phyloP scores from a whole-genome alignment of 2,888 invertebrate genomes.

The Drosophila kokeensis region DNA sequence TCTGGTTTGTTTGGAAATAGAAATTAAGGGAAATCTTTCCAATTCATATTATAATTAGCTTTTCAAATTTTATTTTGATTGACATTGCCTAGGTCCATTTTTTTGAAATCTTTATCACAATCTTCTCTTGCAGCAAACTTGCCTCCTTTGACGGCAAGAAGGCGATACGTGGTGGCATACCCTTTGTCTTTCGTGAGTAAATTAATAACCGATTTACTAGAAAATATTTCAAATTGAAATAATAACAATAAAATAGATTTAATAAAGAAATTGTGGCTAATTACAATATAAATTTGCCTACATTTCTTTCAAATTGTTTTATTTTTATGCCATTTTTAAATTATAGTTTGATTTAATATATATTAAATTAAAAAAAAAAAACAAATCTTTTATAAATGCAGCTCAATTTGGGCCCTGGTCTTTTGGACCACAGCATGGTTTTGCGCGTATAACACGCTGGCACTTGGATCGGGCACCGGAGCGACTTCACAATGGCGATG shows the following conservation, averaged over 20 bases:
- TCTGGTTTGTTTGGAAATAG: background rate
- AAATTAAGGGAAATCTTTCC: background rate
- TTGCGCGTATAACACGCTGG: conserved; percentile 97
- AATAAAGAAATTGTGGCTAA: background rate
- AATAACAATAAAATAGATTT: background rate
- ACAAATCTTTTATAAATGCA: conserved; percentile 81
- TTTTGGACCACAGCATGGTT: conserved; percentile 98
- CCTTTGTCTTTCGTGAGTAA: conserved; percentile 98
- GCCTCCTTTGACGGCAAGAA: conserved; percentile 98
- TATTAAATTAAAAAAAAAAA: background rate
- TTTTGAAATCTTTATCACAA: conserved; percentile 1
- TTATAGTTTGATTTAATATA: background rate
- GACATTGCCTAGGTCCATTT: background rate
- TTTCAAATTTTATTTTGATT: background rate
- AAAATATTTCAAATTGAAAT: background rate
- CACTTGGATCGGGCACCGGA: conserved; percentile 95
- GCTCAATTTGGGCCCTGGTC: conserved; percentile 98
- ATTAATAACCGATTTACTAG: background rate
- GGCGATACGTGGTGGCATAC: conserved; percentile 98
- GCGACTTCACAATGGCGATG: conserved; percentile 94
- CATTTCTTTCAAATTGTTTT: background rate
- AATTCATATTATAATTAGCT: background rate
- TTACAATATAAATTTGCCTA: background rate
- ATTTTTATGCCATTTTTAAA: background rate
- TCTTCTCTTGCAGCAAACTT: conserved; percentile 91